Conservation (phyloP, 2,888 invertebrate genomes). For the Carterocephalus palaemon region DNA sequence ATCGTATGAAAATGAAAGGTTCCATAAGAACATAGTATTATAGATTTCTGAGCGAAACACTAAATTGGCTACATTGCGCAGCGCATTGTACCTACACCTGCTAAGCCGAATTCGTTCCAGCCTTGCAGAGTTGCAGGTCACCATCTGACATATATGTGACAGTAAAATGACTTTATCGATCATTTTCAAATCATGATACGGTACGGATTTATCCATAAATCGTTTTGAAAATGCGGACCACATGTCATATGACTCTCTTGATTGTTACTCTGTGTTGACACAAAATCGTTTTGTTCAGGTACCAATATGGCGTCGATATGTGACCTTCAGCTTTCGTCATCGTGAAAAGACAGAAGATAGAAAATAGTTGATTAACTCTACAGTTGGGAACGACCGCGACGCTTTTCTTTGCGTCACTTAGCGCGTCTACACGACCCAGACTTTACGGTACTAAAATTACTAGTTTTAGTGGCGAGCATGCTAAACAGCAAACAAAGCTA, state of each 20-base stretch:
- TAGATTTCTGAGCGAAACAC: not conserved
- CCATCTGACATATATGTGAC: conserved; percentile 18
- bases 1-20: no score
- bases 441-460: conserved; percentile 60
- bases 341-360: no score
- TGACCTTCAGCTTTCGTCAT: no score
- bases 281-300: no score
- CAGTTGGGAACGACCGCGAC: no score
- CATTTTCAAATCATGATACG: conserved; percentile 25
- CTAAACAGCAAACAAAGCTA: conserved; percentile 73
- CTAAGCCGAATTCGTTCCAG: conserved; percentile 15
- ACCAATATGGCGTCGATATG: no score
- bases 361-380: no score
- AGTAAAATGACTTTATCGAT: conserved; percentile 17
- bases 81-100: conserved; percentile 13
- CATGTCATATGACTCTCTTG: no score
- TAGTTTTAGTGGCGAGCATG: conserved; percentile 63
- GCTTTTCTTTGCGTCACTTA: no score
- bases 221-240: conserved; percentile 3
- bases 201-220: conserved; percentile 19
- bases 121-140: no score
- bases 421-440: conserved; percentile 43
- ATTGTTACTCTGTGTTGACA: no score
- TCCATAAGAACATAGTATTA: no score
- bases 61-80: conserved; percentile 1